phyloP scores from a whole-genome alignment of 2,888 invertebrate genomes.

The Melinopterus prodromus region DNA sequence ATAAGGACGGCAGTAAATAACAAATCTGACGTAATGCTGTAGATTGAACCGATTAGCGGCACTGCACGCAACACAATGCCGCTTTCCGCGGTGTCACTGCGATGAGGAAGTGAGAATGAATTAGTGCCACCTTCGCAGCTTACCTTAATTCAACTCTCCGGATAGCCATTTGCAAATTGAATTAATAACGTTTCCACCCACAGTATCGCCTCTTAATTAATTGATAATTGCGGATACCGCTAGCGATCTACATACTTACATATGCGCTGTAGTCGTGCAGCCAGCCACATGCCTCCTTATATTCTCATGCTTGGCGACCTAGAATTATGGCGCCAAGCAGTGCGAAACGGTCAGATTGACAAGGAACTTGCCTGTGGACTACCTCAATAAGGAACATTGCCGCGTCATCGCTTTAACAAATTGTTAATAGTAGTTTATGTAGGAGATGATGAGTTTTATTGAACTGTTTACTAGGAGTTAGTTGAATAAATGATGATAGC shows the following conservation, averaged over 20 bases:
- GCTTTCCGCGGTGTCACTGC: background rate
- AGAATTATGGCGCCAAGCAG: slow-evolving; percentile 20
- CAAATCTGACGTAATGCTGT: slow-evolving; percentile 6
- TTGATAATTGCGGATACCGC: slow-evolving; percentile 35
- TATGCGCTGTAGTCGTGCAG: slow-evolving; percentile 11
- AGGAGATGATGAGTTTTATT: background rate
- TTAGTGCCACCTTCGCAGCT: background rate
- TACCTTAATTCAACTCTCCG: background rate
- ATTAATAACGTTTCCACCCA: slow-evolving; percentile 34
- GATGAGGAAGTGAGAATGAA: slow-evolving; percentile 4
- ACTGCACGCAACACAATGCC: background rate
- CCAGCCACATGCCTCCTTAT: background rate
- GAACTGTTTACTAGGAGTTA: background rate
- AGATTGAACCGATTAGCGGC: background rate
- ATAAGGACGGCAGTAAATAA: slow-evolving; percentile 9
- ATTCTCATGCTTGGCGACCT: slow-evolving; percentile 6
- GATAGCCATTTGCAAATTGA: slow-evolving; percentile 23
- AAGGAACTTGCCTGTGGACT: background rate
- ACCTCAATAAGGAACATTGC: background rate
- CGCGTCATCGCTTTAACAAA: background rate
- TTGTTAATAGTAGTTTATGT: background rate
- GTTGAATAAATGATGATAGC: too few species aligned
- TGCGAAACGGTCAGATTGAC: background rate
- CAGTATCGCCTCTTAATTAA: slow-evolving; percentile 31
- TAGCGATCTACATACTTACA: slow-evolving; percentile 30